Evolutionary conservation across 2,888 invertebrate species (phyloP), one percentile per base, ranked within the genome.

Genomic region (Drosophila falleni): DNA sequence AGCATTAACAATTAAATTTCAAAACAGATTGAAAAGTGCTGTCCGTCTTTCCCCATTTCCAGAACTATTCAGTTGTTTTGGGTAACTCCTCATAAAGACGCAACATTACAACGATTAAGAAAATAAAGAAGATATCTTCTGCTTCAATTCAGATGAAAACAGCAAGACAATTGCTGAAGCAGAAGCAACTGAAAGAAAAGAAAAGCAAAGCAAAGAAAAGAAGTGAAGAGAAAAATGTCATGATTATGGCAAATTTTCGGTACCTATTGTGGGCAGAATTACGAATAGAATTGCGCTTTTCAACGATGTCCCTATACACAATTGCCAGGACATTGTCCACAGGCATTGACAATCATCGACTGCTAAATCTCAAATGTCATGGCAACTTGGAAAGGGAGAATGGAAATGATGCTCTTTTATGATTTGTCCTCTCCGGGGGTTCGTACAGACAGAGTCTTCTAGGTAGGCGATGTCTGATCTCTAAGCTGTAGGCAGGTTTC

Each of bases 181-280:
- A 55, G 35, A 35, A 51, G 31, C 29, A 31, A 33, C 23, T 26
- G 11, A 46, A 11, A 44, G 11, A 37, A 23, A 44, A 35, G 13
- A 51, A 41, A 41, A 44, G n/a, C n/a, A n/a, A n/a, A n/a, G 39
- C 67, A 49, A 51, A 39, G 37, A 51, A 33, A 13, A 49, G 33
- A 42, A 54, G 61, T 19, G 60, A 51, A 39, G 50, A 66, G 51
- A 71, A 84, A 76, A 81, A 81, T 66, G 70, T 74, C 85, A 76
- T 90, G 88, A 90, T 89, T 90, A 90, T 84, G 90, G 89, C 90
- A 89, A 87, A 89, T 90, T 85, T 90, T 90, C 74, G 80, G 73
- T 63, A 59, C 69, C 72, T 74, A 82, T 90, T 89, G 90, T 90
- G 88, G 90, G 74, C 67, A 72, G 59, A 26, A 29, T 73, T 82